Conservation (phyloP, 2,113 vertebrate genomes). For the Pachyramphus minor region DNA sequence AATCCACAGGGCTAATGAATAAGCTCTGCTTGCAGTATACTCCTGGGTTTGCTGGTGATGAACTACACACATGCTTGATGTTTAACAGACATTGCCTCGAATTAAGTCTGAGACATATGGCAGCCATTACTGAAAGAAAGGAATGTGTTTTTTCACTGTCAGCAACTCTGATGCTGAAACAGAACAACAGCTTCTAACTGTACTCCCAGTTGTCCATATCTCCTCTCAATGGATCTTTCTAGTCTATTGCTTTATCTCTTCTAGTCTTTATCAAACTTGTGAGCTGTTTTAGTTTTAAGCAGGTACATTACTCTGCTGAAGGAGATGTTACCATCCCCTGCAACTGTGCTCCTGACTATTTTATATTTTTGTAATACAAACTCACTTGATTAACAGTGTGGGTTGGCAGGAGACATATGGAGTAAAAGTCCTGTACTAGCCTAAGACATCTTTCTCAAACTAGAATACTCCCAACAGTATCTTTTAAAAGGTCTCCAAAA, state of each 20-base stretch:
- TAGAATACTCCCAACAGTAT: neutral
- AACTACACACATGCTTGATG: constrained; percentile 7
- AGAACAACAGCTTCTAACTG: neutral
- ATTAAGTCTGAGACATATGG: constrained; percentile 18
- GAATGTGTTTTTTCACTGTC: neutral
- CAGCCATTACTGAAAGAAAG: constrained; percentile 29
- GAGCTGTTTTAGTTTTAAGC: neutral
- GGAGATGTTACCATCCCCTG: neutral
- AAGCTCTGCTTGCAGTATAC: neutral
- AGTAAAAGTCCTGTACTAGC: neutral
- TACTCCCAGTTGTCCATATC: neutral
- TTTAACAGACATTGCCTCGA: neutral
- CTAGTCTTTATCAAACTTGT: neutral
- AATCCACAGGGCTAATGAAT: neutral
- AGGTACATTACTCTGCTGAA: neutral
- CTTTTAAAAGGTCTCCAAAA: neutral
- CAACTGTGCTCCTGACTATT: accelerated
- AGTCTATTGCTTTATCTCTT: neutral
- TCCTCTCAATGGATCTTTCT: neutral
- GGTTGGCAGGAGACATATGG: neutral
- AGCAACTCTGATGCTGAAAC: neutral
- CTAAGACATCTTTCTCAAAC: neutral
- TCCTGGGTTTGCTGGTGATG: neutral
- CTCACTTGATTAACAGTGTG: neutral
- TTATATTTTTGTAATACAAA: neutral